Conservation (phyloP, 2,113 vertebrate species). For the Nerophis lumbriciformis region DNA sequence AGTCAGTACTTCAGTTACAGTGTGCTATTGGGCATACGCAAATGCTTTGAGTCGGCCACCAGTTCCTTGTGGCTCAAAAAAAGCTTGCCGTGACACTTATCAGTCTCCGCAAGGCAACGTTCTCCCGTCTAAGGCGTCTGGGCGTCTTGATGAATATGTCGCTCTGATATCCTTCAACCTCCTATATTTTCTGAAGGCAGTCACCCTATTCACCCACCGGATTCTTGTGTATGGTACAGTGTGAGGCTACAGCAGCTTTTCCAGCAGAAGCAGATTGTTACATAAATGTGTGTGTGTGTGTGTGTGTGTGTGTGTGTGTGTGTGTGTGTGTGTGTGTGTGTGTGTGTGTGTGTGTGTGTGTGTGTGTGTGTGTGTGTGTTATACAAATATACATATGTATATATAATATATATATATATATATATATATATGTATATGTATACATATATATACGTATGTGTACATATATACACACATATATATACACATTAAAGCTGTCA, state of each 20-base stretch:
- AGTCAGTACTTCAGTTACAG: slow-evolving; percentile 14
- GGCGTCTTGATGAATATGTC: slow-evolving; percentile 46
- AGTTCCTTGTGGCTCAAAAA: slow-evolving; percentile 36
- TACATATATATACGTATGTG: too few species aligned
- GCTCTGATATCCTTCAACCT: slow-evolving; percentile 55
- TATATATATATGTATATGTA: too few species aligned
- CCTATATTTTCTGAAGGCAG: slow-evolving; percentile 33
- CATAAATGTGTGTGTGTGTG: too few species aligned
- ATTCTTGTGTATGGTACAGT: slow-evolving; percentile 20
- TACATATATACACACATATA: too few species aligned
- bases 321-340: too few species aligned
- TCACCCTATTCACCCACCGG: slow-evolving; percentile 12
- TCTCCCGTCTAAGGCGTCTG: slow-evolving; percentile 24
- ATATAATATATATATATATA: too few species aligned
- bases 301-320: too few species aligned
- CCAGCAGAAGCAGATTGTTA: too few species aligned
- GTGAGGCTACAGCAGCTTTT: slow-evolving; percentile 17
- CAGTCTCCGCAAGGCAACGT: slow-evolving; percentile 36
- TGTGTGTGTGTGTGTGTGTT: too few species aligned
- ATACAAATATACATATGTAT: too few species aligned
- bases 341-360: too few species aligned
- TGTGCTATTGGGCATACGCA: slow-evolving; percentile 2
- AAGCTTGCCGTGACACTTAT: slow-evolving; percentile 40
- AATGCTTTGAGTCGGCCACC: slow-evolving; percentile 9
- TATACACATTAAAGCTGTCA: too few species aligned